Base-by-base conservation (phyloP, 2,797 vertebrate genomes). In the Neopelma chrysocephalum region DNA sequence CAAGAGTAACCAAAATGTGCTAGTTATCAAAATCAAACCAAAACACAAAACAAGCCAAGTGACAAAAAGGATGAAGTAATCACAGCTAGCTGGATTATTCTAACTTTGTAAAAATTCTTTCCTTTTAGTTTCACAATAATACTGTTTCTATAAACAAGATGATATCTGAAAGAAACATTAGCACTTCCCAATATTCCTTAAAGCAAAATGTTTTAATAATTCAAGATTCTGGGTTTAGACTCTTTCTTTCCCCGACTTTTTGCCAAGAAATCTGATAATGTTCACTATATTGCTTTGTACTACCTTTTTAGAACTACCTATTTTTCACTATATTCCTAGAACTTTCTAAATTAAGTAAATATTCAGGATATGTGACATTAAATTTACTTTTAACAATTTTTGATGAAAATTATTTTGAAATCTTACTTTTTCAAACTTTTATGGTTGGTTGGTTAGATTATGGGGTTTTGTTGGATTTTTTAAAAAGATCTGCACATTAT, bases 391-490 rank as follows among this genome's bases (percentile, higher is more conserved):
- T 21, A 45, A 22, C 0, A 27, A 16, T 29, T 70, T 76, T 72
- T 48, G 0, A 57, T 61, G 1, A 51, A 65, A 47, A 36, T 47
- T 48, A 15, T 62, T 72, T 69, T 82, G 5, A 70, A 80, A 38
- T 23, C 16, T 56, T 76, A 4, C 1, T 80, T 72, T 93, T 56
- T 10, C 11, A 48, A 31, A 62, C 3, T 10, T 1, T 51, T 48
- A 38, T 40, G 8, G 5, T 69, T 79, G 45, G 5, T 20, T 65
- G 40, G 20, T 43, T 43, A 54, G 32, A 18, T 4, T 15, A n/a
- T 8, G 10, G 10, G 5, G 1, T 32, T 61, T 65, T 3, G 2
- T 9, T 68, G 5, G 8, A 1, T 1, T 9, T 25, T 64, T n/a
- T 11, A 6, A 48, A 9, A 60, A 50, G 3, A 31, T 14, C 18